Evolutionary conservation across 2,888 invertebrate genomes (phyloP), one percentile per base, ranked within the genome.

Genomic region (Volucella inflata): DNA sequence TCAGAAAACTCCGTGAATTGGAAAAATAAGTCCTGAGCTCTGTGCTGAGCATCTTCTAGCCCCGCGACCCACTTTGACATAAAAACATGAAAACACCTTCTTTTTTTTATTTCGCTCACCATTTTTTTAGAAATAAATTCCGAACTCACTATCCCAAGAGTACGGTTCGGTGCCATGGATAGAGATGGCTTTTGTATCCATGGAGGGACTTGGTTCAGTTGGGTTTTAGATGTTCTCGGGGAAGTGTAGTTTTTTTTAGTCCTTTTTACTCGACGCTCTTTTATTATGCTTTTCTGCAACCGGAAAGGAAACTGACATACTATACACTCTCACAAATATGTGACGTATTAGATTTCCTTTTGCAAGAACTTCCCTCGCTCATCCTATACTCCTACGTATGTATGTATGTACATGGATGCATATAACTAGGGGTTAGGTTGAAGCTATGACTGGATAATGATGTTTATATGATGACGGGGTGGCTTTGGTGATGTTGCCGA

Each of bases 321-420:
- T 44, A 65, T 65, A 65, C 65, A 75, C 74, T 79, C 57, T 46
- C 74, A 75, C 46, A 70, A 79, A 65, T 70, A 53, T 79, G 53
- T 79, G 83, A 84, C 74, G 74, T 84, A 84, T 84, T 79, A 84
- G 79, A 84, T 84, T 79, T 84, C 74, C 83, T 75, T 74, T 70
- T 42, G 74, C 57, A 59, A 30, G 30, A 6, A 4, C 30, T 30
- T 2, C 21, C n/a, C n/a, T n/a, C n/a, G n/a, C n/a, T n/a, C n/a
- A n/a, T n/a, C n/a, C n/a, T n/a, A n/a, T n/a, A n/a, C n/a, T n/a
- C n/a, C n/a, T n/a, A n/a, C n/a, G n/a, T n/a, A n/a, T n/a, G n/a
- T 30, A 30, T 30, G 21, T 0, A 2, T 21, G 21, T 21, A 21
- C 21, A 6, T 30, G 30, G 0, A 30, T 30, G 6, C 6, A 30